Percentiles rank a stretch among this genome's conserved stretches.
These are phyloP conservation scores for Nesospiza acunhae DNA, from an alignment of 2,113 vertebrate genomes.

Conservation along the genomic window DNA sequence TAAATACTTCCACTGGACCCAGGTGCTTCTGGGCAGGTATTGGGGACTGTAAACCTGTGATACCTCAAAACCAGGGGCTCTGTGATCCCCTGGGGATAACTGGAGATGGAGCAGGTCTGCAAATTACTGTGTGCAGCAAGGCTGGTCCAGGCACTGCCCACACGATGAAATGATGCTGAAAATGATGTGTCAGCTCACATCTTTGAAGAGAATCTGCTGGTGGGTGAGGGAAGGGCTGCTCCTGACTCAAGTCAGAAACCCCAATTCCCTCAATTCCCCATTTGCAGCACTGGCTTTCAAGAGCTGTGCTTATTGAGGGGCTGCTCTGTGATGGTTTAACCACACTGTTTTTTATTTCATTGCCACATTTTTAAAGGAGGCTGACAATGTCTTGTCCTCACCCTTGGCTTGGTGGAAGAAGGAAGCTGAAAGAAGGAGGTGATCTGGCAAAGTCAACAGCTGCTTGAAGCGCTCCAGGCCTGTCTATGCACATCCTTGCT, in stretches of 20 bases:
- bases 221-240: not conserved
- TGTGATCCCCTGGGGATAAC: not conserved
- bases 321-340: not conserved
- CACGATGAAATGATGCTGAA: not conserved
- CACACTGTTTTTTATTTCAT: not conserved
- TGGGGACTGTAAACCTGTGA: not conserved
- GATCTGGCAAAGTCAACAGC: not conserved
- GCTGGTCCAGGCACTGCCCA: not conserved
- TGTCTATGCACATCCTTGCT: conserved; percentile 37
- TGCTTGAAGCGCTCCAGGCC: not conserved
- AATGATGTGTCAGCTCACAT: not conserved
- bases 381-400: not conserved
- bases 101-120: not conserved
- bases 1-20: not conserved
- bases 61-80: not conserved
- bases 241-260: not conserved
- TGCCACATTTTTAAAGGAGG: not conserved
- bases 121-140: fast-evolving
- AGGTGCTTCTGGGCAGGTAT: not conserved
- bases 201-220: not conserved
- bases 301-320: not conserved
- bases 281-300: not conserved
- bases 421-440: not conserved
- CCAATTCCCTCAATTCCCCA: fast-evolving
- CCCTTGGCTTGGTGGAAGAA: not conserved